A percentile compares a stretch with the other conserved stretches of the same genome.
phyloP scores from a whole-genome alignment of 1,140 invertebrate genomes.

The Goniozus legneri region DNA sequence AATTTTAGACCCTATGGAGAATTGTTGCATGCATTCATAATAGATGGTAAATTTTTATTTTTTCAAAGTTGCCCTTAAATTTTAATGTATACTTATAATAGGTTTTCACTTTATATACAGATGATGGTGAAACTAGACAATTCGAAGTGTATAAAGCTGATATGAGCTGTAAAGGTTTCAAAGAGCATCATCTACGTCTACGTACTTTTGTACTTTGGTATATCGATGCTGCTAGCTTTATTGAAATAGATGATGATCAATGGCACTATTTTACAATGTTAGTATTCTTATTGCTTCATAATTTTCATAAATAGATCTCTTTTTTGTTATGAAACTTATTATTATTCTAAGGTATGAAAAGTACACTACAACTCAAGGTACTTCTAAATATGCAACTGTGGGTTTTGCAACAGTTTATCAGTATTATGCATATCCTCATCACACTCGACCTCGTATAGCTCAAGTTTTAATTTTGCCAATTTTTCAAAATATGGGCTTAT shows the following conservation, averaged over 20 bases:
- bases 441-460: conserved; percentile 83
- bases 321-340: no score
- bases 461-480: conserved; percentile 89
- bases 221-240: conserved; percentile 89
- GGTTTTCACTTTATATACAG: conserved; percentile 27
- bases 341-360: conserved; percentile 72
- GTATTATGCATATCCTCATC: conserved; percentile 90
- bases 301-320: no score
- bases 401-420: conserved; percentile 92
- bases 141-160: conserved; percentile 83
- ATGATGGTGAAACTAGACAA: conserved; percentile 55
- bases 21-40: conserved; percentile 61
- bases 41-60: conserved; percentile 36
- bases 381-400: conserved; percentile 68
- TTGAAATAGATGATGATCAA: conserved; percentile 87
- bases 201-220: conserved; percentile 94
- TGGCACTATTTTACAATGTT: conserved; percentile 93
- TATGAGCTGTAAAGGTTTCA: conserved; percentile 67
- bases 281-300: conserved; percentile 36
- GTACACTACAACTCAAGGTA: conserved; percentile 63
- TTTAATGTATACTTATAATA: background rate
- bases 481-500: conserved; percentile 81
- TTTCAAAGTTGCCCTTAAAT: no score
- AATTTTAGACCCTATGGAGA: conserved; percentile 71
- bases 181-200: conserved; percentile 76